phyloP scores from a whole-genome alignment of 2,888 invertebrate genomes.

The Platycnemis pennipes region DNA sequence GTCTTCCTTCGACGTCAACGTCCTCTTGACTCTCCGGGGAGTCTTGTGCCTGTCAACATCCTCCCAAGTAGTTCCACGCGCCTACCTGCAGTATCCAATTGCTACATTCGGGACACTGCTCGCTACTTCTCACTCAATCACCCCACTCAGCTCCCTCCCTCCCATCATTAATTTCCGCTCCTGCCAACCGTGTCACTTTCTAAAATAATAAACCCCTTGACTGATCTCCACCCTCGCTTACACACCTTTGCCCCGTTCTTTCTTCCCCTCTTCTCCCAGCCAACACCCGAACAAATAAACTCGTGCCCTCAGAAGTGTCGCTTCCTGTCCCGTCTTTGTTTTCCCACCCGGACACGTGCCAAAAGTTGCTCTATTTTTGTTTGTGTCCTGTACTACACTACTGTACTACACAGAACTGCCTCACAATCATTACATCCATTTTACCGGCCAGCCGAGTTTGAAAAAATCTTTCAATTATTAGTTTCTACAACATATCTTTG shows the following conservation, averaged over 20 bases:
- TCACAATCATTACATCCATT: too few relatives aligned
- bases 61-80: neutral
- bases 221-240: neutral
- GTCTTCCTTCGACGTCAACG: neutral
- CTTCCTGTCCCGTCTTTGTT: neutral
- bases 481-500: too few relatives aligned
- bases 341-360: neutral
- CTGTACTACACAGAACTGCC: too few relatives aligned
- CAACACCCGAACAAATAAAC: neutral
- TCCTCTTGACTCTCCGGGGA: neutral
- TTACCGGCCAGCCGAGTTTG: too few relatives aligned
- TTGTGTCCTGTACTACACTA: too few relatives aligned
- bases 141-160: neutral
- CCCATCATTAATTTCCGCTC: conserved; percentile 30
- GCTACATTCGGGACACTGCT: neutral
- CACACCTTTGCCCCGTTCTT: neutral
- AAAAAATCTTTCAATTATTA: too few relatives aligned
- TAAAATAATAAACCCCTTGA: neutral
- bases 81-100: neutral
- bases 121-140: neutral
- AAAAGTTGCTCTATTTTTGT: too few relatives aligned
- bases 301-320: neutral
- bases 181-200: conserved; percentile 16
- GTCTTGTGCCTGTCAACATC: neutral
- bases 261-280: neutral